Percentiles rank a stretch among this genome's conserved stretches.
These are phyloP conservation scores for Magallana nippona DNA, from an alignment of 2,888 invertebrate species.

Conservation along the genomic window DNA sequence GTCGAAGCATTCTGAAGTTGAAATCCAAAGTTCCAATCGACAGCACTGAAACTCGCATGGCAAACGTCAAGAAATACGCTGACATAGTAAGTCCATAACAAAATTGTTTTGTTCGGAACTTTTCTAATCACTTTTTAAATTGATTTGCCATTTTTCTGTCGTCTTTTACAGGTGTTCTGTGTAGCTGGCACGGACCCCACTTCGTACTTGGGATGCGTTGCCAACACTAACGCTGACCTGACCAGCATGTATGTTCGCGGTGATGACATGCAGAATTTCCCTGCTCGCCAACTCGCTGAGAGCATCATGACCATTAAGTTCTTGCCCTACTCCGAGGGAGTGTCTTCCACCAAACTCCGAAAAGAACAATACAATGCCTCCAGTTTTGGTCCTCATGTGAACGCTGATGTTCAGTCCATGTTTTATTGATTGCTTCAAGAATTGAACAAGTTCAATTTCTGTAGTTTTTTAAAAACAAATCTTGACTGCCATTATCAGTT, in stretches of 20 bases:
- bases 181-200: slow-evolving; percentile 73
- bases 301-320: slow-evolving; percentile 72
- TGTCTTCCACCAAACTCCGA: slow-evolving; percentile 63
- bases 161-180: slow-evolving; percentile 68
- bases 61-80: slow-evolving; percentile 73
- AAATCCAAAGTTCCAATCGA: slow-evolving; percentile 74
- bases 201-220: slow-evolving; percentile 68
- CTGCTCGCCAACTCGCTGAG: slow-evolving; percentile 71
- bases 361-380: slow-evolving; percentile 59
- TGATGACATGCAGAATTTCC: slow-evolving; percentile 76
- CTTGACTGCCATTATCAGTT: too few relatives aligned
- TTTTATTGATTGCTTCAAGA: slow-evolving; percentile 52
- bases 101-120: neutral
- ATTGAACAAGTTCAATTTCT: too few relatives aligned
- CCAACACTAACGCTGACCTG: slow-evolving; percentile 59
- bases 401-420: slow-evolving; percentile 58
- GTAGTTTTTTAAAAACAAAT: too few relatives aligned
- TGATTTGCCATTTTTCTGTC: neutral
- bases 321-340: slow-evolving; percentile 71
- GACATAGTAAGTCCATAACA: slow-evolving; percentile 65
- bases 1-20: slow-evolving; percentile 70
- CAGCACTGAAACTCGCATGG: slow-evolving; percentile 71
- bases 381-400: slow-evolving; percentile 60
- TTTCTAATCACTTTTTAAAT: too few relatives aligned
- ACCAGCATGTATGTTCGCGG: slow-evolving; percentile 73